phyloP scores from a whole-genome alignment of 2,113 vertebrate genomes.

The Picathartes gymnocephalus region DNA sequence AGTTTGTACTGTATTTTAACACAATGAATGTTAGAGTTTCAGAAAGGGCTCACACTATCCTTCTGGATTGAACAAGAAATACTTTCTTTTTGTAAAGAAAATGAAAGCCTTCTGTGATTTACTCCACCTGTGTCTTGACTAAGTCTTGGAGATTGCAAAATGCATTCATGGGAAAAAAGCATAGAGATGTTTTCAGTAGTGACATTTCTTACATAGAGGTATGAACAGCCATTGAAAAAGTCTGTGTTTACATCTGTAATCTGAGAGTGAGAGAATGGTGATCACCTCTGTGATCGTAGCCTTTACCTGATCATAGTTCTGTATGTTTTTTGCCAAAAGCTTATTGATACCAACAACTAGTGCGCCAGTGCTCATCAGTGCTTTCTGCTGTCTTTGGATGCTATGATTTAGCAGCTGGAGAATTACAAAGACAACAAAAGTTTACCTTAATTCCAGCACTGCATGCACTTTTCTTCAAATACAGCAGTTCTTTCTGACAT shows the following conservation, averaged over 20 bases:
- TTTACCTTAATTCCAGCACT: neutral
- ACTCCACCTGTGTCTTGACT: neutral
- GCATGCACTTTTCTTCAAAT: neutral
- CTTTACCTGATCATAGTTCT: neutral
- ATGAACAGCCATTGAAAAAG: neutral
- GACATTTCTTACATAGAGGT: neutral
- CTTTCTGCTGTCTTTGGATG: neutral
- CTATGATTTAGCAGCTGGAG: neutral
- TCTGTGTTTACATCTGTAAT: neutral
- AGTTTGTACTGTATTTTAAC: neutral
- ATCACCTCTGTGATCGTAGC: neutral
- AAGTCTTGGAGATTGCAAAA: neutral
- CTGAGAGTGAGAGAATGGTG: neutral
- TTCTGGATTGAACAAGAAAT: neutral
- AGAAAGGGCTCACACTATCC: neutral
- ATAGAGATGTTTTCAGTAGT: neutral
- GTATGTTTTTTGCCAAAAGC: neutral
- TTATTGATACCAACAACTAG: neutral
- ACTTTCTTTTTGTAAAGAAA: neutral
- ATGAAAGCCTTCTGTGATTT: neutral
- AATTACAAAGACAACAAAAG: neutral
- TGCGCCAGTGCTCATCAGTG: neutral
- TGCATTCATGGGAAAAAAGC: neutral
- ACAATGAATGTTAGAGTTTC: neutral
- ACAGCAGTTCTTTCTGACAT: neutral